Conservation (phyloP, 2,113 vertebrate genomes). For the Ardeotis arabs region DNA sequence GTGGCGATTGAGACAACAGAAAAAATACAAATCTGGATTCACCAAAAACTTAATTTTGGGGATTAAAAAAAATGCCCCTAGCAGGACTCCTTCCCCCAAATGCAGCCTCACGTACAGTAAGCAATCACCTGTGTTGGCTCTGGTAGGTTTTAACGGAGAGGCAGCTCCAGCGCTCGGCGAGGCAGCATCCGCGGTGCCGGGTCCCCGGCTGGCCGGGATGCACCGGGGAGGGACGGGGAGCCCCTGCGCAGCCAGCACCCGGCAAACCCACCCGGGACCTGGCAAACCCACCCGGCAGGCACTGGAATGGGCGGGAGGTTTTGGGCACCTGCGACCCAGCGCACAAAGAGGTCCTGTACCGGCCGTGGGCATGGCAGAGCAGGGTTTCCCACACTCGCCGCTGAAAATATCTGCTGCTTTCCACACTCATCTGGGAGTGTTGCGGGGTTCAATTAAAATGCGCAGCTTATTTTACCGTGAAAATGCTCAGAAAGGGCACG, state of each 20-base stretch:
- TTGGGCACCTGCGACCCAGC: not conserved
- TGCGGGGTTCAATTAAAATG: not conserved
- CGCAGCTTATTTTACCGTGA: not conserved
- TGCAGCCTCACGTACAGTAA: fast-evolving
- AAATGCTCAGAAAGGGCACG: not conserved
- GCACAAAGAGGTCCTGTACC: not conserved
- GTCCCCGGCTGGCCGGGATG: not conserved
- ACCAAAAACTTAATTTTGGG: not conserved
- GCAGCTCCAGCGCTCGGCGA: no score
- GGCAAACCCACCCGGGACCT: fast-evolving
- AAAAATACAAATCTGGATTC: not conserved
- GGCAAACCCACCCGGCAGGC: fast-evolving
- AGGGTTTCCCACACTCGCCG: fast-evolving
- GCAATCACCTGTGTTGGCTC: not conserved
- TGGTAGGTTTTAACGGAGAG: not conserved
- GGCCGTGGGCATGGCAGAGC: not conserved
- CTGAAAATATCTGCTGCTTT: not conserved
- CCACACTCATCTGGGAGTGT: fast-evolving
- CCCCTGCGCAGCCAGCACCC: not conserved
- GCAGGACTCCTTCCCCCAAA: not conserved
- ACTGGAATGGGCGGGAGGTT: fast-evolving
- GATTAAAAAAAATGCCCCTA: no score
- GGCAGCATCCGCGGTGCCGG: fast-evolving
- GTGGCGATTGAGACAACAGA: not conserved
- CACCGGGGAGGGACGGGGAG: fast-evolving